Conservation (phyloP, 1,140 invertebrate genomes). For the roundworm (Caenorhabditis elegans) region WBcel235 BX284605.5:20581001-20581500, state of each 20-base stretch:
- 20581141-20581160: neutral
- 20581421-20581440: neutral
- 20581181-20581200: slow-evolving; percentile 7
- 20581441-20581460: neutral
- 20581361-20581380: neutral
- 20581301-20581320: no score
- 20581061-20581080: neutral
- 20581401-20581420: neutral
- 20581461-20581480: neutral
- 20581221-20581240: neutral
- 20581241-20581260: neutral
- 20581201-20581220: neutral
- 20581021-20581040: neutral
- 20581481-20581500: no score
- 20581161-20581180: neutral
- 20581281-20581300: no score
- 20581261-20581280: neutral
- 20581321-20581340: no score
- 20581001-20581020: no score
- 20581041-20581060: slow-evolving; percentile 17
- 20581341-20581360: no score
- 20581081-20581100: neutral
- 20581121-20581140: neutral
- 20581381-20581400: neutral
- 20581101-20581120: neutral